Conservation (phyloP, 2,888 invertebrate species). For the Mesoligia furuncula region DNA sequence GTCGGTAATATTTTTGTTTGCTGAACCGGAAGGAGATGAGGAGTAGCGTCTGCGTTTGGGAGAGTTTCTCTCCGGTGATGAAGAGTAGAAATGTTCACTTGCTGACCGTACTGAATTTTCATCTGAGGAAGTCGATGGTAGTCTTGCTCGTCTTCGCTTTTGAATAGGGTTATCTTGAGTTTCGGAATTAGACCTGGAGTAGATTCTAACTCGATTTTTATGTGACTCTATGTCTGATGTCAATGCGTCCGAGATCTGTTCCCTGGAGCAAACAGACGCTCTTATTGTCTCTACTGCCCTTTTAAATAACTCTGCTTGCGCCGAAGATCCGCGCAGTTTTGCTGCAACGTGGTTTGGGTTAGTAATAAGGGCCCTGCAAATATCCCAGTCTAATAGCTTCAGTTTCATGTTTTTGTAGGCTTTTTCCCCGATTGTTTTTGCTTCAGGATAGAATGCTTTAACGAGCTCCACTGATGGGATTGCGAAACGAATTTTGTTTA, state of each 20-base stretch:
- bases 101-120: background rate
- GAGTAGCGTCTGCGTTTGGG: background rate
- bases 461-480: slow-evolving; percentile 2
- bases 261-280: slow-evolving; percentile 6
- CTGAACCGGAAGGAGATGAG: background rate
- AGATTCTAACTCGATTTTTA: background rate
- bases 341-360: too few species aligned
- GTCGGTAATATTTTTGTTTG: background rate
- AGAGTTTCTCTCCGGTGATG: background rate
- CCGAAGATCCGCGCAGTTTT: too few species aligned
- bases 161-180: background rate
- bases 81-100: background rate
- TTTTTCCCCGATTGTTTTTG: background rate
- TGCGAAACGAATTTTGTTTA: background rate
- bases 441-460: background rate
- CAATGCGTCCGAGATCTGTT: slow-evolving; percentile 4
- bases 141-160: background rate
- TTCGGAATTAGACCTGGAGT: background rate
- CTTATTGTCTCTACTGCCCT: background rate
- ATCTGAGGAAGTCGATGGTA: background rate
- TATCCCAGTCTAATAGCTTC: too few species aligned
- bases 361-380: too few species aligned
- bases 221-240: background rate
- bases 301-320: slow-evolving; percentile 3
- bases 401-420: slow-evolving; percentile 5